Evolutionary conservation across 1,140 invertebrate genomes (phyloP).

Genomic region (Atta cephalotes): DNA sequence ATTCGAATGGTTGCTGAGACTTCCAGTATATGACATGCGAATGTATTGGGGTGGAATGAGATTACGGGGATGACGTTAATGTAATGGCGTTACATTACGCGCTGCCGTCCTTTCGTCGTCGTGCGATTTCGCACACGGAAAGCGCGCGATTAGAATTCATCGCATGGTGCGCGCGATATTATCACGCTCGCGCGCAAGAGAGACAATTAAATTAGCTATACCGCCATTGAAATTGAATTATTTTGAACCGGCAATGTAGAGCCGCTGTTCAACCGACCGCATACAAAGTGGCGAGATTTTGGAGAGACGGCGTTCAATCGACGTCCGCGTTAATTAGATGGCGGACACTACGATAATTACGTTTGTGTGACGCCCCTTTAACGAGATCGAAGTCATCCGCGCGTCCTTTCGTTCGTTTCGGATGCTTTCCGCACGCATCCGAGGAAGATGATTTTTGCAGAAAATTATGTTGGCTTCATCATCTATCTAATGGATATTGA

Average conservation of each 20-base stretch:
- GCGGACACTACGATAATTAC: conserved; percentile 67
- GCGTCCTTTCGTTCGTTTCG: conserved; percentile 1
- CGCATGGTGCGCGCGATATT: conserved; percentile 71
- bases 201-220: conserved; percentile 79
- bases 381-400: conserved; percentile 68
- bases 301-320: conserved; percentile 55
- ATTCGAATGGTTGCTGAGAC: conserved; percentile 13
- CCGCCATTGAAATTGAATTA: conserved; percentile 82
- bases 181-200: conserved; percentile 64
- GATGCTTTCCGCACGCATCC: background rate
- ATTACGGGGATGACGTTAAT: conserved; percentile 9
- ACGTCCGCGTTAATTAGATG: conserved; percentile 79
- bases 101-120: conserved; percentile 9
- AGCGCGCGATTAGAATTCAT: conserved; percentile 76
- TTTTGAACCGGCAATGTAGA: conserved; percentile 75
- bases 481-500: background rate
- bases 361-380: conserved; percentile 72
- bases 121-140: conserved; percentile 4
- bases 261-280: conserved; percentile 49
- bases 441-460: background rate
- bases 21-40: conserved; percentile 3
- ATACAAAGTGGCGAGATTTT: conserved; percentile 77
- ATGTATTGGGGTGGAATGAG: background rate
- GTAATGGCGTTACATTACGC: conserved; percentile 45
- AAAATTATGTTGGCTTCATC: conserved; percentile 15